Base-by-base conservation (phyloP, 2,888 invertebrate genomes). In the Drosophila greeni region DNA sequence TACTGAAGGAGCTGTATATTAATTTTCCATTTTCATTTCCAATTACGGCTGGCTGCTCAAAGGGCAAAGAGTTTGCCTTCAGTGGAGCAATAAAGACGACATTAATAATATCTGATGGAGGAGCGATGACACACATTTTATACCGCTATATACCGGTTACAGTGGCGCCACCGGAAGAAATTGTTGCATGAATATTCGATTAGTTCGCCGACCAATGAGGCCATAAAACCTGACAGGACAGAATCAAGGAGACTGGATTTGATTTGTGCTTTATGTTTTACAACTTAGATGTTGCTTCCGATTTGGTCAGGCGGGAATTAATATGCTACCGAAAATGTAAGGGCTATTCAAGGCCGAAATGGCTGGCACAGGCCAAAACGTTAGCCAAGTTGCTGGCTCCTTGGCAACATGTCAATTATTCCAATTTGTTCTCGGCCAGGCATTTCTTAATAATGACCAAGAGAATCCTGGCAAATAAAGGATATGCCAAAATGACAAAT, bases 371-470 rank as follows among this genome's bases (percentile, higher is more conserved):
- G 36, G 20, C 36, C 31, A 47, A 47, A 33, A 34, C 18, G 26
- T 31, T 61, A 51, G 34, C 47, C 20, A 49, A 37, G 49, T 11
- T 43, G 12, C 42, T 29, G 48, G n/a, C 29, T 37, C 34, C 45
- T 69, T 70, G 69, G 67, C 62, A 64, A 57, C 48, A 47, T 57
- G 45, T 70, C 58, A 76, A 66, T 66, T 73, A 72, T 74, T 59
- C 54, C 37, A 52, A 58, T 60, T 65, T 66, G 54, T 49, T 31
- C 53, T 67, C 20, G 42, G 37, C 47, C 57, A 70, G 42, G 70
- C 54, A 70, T 59, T 70, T 70, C 40, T 55, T 53, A 59, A 70
- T 70, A 70, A 70, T 49, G 60, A 48, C 34, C 40, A 39, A 14
- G 14, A 47, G 40, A 69, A 55, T 67, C 69, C 24, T 77, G 47